A percentile compares a stretch with the other conserved stretches of the same genome.
Evolutionary conservation across 2,113 vertebrate species (phyloP).

Genomic region (Oreotragus oreotragus): DNA sequence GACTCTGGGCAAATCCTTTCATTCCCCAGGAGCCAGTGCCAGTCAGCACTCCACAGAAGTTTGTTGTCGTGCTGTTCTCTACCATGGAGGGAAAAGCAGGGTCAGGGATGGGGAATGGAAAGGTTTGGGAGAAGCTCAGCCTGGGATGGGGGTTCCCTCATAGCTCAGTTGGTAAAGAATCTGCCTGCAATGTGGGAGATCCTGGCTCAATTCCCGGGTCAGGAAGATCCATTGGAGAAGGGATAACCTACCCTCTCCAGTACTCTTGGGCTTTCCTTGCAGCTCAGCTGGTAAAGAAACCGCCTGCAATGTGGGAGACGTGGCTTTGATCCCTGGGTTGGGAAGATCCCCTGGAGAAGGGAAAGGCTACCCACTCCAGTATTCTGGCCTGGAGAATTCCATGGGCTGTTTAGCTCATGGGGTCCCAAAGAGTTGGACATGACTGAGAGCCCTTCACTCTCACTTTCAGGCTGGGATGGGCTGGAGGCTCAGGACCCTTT

Average conservation of each 20-base stretch:
- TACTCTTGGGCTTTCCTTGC: not conserved
- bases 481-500: not conserved
- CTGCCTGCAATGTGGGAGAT: too few species aligned
- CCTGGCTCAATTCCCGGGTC: too few species aligned
- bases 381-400: not conserved
- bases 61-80: fast-evolving
- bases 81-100: not conserved
- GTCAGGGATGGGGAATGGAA: not conserved
- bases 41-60: not conserved
- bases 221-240: not conserved
- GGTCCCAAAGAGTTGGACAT: not conserved
- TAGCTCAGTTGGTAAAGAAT: not conserved
- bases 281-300: not conserved
- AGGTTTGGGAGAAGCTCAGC: not conserved
- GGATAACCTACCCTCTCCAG: too few species aligned
- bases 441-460: not conserved
- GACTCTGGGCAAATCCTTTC: not conserved
- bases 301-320: not conserved
- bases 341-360: not conserved
- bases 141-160: not conserved
- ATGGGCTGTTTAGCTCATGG: not conserved
- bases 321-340: not conserved
- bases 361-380: not conserved
- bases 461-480: not conserved
- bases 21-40: not conserved